A percentile compares a stretch with the other conserved stretches of the same genome.
Conservation (phyloP, 1,140 invertebrate species). For the Drosophila bipectinata region DNA sequence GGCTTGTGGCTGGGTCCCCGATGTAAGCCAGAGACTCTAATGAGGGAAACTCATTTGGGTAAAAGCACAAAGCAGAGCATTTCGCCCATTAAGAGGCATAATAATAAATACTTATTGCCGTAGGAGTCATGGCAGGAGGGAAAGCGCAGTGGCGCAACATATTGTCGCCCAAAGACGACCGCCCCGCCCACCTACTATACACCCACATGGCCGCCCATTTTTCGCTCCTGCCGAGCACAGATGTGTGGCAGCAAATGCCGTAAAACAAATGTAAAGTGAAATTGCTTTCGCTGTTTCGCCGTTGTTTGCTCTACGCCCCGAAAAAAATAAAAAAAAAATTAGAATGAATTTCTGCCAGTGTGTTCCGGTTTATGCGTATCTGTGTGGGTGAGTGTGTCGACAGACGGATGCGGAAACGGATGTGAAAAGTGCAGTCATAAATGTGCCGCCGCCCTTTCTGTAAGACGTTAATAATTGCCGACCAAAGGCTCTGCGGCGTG, state of each 20-base stretch:
- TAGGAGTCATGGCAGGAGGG: slow-evolving; percentile 6
- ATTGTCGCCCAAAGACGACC: slow-evolving; percentile 47
- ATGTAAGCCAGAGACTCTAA: slow-evolving; percentile 51
- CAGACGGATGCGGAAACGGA: slow-evolving; percentile 76
- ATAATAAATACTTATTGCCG: slow-evolving; percentile 79
- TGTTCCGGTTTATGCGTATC: slow-evolving; percentile 6
- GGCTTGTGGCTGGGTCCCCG: neutral
- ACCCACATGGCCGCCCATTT: neutral
- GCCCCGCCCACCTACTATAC: slow-evolving; percentile 1
- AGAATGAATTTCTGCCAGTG: slow-evolving; percentile 41
- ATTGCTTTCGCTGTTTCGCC: slow-evolving; percentile 70
- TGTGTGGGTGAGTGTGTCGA: slow-evolving; percentile 60
- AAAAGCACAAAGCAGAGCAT: slow-evolving; percentile 69
- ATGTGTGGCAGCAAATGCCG: slow-evolving; percentile 73
- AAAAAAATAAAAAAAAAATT: slow-evolving; percentile 32
- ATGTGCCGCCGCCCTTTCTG: slow-evolving; percentile 72
- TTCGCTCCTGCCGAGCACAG: slow-evolving; percentile 27
- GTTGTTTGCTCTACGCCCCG: slow-evolving; percentile 42
- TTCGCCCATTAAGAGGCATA: slow-evolving; percentile 75
- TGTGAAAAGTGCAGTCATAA: slow-evolving; percentile 83
- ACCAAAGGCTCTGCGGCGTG: slow-evolving; percentile 23
- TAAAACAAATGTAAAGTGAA: slow-evolving; percentile 82
- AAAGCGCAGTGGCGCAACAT: slow-evolving; percentile 43
- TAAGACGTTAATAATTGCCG: slow-evolving; percentile 80
- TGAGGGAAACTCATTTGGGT: slow-evolving; percentile 80